These are phyloP conservation scores for Drosophila prosaltans DNA, from an alignment of 1,140 invertebrate genomes.

Conservation along the genomic window DNA sequence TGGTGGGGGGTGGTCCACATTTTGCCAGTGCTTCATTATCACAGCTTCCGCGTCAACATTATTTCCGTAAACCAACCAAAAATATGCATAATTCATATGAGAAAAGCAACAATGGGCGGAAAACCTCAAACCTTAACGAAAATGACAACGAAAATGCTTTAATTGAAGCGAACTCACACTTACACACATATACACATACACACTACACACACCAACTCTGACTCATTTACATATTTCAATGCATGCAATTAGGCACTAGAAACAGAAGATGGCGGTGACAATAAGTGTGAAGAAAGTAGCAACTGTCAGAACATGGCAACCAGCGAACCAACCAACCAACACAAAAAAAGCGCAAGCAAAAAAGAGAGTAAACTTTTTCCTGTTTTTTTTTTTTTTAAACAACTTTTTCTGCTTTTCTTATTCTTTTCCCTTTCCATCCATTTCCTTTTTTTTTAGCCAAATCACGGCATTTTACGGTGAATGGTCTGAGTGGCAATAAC, in stretches of 20 bases:
- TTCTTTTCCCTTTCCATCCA: not conserved
- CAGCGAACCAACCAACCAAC: not conserved
- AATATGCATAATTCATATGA: slow-evolving; percentile 82
- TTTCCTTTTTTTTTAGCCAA: slow-evolving; percentile 62
- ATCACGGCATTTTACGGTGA: slow-evolving; percentile 80
- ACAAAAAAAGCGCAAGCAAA: not conserved
- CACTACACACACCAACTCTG: not conserved
- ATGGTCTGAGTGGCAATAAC: slow-evolving; percentile 77
- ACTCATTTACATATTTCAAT: slow-evolving; percentile 81
- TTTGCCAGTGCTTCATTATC: slow-evolving; percentile 78
- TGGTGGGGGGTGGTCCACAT: slow-evolving; percentile 17
- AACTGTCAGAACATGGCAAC: slow-evolving; percentile 53
- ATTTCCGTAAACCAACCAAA: slow-evolving; percentile 66
- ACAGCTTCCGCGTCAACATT: slow-evolving; percentile 81
- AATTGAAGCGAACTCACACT: slow-evolving; percentile 63
- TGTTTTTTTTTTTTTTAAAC: not conserved
- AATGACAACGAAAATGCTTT: slow-evolving; percentile 72
- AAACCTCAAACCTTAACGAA: slow-evolving; percentile 58
- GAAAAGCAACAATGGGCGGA: slow-evolving; percentile 80
- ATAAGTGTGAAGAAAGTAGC: slow-evolving; percentile 10
- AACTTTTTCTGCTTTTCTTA: slow-evolving; percentile 13
- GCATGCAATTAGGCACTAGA: slow-evolving; percentile 72
- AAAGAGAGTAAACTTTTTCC: slow-evolving; percentile 5
- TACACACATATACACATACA: slow-evolving; percentile 7
- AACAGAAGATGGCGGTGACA: not conserved